A percentile compares a stretch with the other conserved stretches of the same genome.
phyloP scores from a whole-genome alignment of 2,113 vertebrate genomes.

The Euleptes europaea region DNA sequence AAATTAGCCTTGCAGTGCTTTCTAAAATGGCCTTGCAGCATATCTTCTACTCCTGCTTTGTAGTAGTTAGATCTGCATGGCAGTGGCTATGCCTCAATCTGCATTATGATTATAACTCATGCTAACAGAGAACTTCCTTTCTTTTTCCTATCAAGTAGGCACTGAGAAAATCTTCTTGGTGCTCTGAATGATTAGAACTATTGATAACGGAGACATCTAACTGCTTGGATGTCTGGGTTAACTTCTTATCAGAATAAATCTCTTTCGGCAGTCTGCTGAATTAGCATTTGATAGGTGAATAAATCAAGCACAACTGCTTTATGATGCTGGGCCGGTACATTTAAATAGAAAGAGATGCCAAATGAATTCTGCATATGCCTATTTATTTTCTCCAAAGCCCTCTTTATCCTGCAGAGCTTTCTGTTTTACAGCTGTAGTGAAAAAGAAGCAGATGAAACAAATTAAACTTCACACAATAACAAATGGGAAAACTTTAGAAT shows the following conservation, averaged over 20 bases:
- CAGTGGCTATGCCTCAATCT: neutral
- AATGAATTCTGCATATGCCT: constrained; percentile 4
- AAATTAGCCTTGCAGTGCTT: no score
- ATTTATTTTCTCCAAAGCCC: neutral
- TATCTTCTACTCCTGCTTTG: no score
- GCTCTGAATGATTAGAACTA: neutral
- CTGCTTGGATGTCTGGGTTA: constrained; percentile 6
- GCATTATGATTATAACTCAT: neutral
- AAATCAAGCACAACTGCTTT: constrained; percentile 6
- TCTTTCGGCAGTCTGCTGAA: neutral
- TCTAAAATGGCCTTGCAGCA: no score
- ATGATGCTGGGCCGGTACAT: neutral
- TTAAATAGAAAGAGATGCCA: neutral
- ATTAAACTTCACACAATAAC: neutral
- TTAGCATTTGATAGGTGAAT: constrained; percentile 1
- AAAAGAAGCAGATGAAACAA: neutral
- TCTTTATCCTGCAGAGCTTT: neutral
- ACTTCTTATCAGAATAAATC: neutral
- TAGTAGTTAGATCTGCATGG: neutral
- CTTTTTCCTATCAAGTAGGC: neutral
- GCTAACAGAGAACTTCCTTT: neutral
- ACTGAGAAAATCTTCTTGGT: neutral
- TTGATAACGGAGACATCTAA: constrained; percentile 8
- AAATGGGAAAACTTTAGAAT: neutral
- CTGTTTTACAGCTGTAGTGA: neutral